Conservation (phyloP, 2,797 vertebrate genomes). For the Denticeps clupeoides region DNA sequence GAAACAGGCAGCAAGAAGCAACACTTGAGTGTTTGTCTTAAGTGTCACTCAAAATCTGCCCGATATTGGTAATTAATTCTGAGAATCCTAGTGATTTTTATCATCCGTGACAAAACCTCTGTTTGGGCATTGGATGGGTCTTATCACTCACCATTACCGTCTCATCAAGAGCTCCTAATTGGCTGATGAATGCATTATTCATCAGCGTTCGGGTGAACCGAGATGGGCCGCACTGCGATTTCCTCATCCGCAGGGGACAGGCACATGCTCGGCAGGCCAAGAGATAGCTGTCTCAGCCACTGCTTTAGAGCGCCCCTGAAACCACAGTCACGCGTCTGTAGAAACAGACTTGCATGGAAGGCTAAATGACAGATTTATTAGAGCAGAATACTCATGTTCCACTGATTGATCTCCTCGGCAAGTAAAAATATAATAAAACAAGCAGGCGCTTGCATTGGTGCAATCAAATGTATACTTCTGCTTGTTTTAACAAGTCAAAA, state of each 20-base stretch:
- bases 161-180: constrained; percentile 46
- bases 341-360: constrained; percentile 2
- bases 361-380: constrained; percentile 8
- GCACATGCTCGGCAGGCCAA: constrained; percentile 13
- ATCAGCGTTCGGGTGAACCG: constrained; percentile 31
- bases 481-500: no score
- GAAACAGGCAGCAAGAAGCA: constrained; percentile 26
- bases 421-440: not conserved
- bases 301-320: constrained; percentile 1
- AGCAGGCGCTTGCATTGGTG: no score
- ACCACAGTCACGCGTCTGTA: constrained; percentile 6
- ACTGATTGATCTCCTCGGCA: not conserved
- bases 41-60: constrained; percentile 45
- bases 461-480: no score
- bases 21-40: constrained; percentile 39
- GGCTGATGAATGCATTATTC: constrained; percentile 48
- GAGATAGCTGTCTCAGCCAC: constrained; percentile 20
- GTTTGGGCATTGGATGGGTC: constrained; percentile 32
- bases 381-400: not conserved
- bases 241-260: constrained; percentile 15
- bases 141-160: constrained; percentile 52
- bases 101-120: constrained; percentile 39
- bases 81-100: constrained; percentile 40
- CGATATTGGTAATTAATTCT: constrained; percentile 57
- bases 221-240: constrained; percentile 9